Percentiles rank a stretch among this genome's conserved stretches.
Evolutionary conservation across 1,140 invertebrate genomes (phyloP).

Genomic region (Atta texana): DNA sequence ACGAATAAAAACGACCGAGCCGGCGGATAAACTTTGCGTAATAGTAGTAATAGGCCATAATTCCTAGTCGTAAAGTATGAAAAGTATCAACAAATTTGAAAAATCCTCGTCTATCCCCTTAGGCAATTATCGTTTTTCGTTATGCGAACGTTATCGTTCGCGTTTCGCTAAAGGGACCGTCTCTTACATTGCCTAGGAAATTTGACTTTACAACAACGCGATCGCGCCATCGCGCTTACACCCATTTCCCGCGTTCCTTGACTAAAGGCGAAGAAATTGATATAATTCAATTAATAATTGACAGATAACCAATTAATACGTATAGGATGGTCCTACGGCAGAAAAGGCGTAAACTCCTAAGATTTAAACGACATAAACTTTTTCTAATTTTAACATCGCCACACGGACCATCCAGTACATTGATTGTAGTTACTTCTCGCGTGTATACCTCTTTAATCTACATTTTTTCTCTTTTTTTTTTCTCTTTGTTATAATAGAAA

Average conservation of each 20-base stretch:
- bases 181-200: slow-evolving; percentile 67
- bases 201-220: slow-evolving; percentile 68
- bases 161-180: slow-evolving; percentile 51
- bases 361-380: slow-evolving; percentile 85
- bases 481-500: slow-evolving; percentile 72
- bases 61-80: slow-evolving; percentile 81
- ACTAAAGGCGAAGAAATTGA: slow-evolving; percentile 83
- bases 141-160: slow-evolving; percentile 31
- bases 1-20: slow-evolving; percentile 73
- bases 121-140: slow-evolving; percentile 70
- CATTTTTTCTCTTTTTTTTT: slow-evolving; percentile 67
- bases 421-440: slow-evolving; percentile 83
- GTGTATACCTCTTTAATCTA: slow-evolving; percentile 78
- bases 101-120: slow-evolving; percentile 71
- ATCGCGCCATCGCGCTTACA: slow-evolving; percentile 42
- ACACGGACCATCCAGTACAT: slow-evolving; percentile 81
- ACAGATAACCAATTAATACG: slow-evolving; percentile 85
- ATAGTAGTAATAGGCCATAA: slow-evolving; percentile 83
- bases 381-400: slow-evolving; percentile 84
- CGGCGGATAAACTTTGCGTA: slow-evolving; percentile 82
- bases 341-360: slow-evolving; percentile 84
- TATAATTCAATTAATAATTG: slow-evolving; percentile 85
- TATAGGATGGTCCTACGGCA: slow-evolving; percentile 80
- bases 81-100: slow-evolving; percentile 83
- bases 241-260: slow-evolving; percentile 61